phyloP scores from a whole-genome alignment of 2,888 invertebrate genomes.

The Nomada flava region DNA sequence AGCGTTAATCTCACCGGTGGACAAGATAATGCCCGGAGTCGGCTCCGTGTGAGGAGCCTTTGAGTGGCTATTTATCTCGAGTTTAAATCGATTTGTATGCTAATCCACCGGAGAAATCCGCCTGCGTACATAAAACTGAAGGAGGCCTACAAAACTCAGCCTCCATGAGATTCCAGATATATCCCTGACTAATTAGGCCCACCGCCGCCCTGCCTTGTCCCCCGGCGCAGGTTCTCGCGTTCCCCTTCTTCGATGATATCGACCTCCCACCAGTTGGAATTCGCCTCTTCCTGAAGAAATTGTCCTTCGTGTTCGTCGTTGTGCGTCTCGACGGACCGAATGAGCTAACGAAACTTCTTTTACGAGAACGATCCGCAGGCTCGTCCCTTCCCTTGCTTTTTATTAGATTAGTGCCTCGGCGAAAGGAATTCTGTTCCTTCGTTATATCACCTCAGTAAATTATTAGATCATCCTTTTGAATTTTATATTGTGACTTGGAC shows the following conservation, averaged over 20 bases:
- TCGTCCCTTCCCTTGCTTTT: neutral
- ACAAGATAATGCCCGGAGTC: constrained; percentile 83
- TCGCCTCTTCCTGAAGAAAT: constrained; percentile 65
- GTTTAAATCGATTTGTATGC: constrained; percentile 85
- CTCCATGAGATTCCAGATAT: constrained; percentile 84
- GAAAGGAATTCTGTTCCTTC: neutral
- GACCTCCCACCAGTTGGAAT: constrained; percentile 72
- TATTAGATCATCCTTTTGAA: no score
- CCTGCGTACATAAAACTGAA: constrained; percentile 82
- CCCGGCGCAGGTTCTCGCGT: constrained; percentile 41
- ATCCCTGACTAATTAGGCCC: constrained; percentile 84
- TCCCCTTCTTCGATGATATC: constrained; percentile 62
- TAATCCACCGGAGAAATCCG: constrained; percentile 83
- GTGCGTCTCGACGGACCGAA: constrained; percentile 41
- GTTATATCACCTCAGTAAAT: no score
- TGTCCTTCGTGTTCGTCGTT: constrained; percentile 42
- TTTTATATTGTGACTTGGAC: no score
- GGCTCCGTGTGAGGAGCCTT: constrained; percentile 83
- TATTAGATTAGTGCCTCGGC: neutral
- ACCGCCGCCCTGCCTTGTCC: constrained; percentile 70
- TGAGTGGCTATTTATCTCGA: constrained; percentile 84
- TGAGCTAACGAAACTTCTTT: constrained; percentile 50
- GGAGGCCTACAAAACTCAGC: constrained; percentile 82
- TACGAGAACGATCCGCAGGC: constrained; percentile 58
- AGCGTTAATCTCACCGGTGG: constrained; percentile 83